Conservation (phyloP, 2,113 vertebrate species). For the Thalassarche chlororhynchos region DNA sequence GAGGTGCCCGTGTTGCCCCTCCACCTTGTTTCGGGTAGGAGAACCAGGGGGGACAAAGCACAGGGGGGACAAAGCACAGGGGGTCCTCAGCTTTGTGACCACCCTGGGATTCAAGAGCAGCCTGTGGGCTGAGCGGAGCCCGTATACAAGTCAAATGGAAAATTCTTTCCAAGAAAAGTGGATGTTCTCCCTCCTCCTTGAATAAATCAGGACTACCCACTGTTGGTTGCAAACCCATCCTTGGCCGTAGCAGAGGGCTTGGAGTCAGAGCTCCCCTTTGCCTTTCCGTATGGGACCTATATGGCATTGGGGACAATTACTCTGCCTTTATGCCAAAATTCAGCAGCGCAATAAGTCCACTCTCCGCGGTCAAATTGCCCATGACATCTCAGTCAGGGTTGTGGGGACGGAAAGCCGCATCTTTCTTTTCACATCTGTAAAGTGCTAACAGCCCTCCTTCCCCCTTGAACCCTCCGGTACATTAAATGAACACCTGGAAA, state of each 20-base stretch:
- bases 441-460: not conserved
- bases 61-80: fast-evolving
- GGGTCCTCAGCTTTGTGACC: not conserved
- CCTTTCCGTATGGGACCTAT: not conserved
- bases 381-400: not conserved
- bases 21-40: fast-evolving
- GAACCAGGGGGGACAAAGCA: not conserved
- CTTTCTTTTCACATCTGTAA: not conserved
- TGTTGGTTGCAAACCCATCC: not conserved
- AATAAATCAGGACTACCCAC: not conserved
- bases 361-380: not conserved
- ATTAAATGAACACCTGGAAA: not conserved
- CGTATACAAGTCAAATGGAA: not conserved
- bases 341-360: not conserved
- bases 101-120: not conserved
- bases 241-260: not conserved
- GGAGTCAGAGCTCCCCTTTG: not conserved
- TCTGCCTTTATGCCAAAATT: not conserved
- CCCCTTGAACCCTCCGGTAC: not conserved
- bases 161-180: not conserved
- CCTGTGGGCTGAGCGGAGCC: not conserved
- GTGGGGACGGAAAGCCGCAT: fast-evolving
- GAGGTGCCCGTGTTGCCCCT: not conserved
- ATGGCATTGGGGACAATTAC: not conserved
- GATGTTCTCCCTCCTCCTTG: not conserved